Evolutionary conservation across 1,140 invertebrate species (phyloP), one percentile per base, ranked within the genome.

Genomic region (Drosophila navojoa): DNA sequence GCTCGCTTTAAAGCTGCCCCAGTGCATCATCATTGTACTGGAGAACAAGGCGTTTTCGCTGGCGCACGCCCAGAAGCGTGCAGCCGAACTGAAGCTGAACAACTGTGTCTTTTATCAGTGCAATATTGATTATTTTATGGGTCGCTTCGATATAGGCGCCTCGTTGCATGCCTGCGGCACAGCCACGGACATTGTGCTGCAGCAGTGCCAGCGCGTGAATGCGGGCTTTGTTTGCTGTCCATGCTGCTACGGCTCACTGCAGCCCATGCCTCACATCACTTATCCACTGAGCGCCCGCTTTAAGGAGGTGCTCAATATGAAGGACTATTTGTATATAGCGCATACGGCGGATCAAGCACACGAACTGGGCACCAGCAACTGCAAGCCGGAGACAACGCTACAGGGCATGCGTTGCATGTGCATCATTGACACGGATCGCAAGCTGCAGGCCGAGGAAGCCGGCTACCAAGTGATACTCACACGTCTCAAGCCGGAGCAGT

Each of bases 31-130:
- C 11, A 94, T 98, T 84, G 92, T 99, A 22, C 93, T 99, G 50
- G 98, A 99, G 91, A 99, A 99, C 87, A 99, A 99, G 93, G 96
- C 98, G 90, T 95, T 96, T 71, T 98, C 97, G 0, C 82, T 99
- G 49, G 89, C 93, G 4, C 93, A 96, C 90, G 98, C 97, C 0
- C 94, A 94, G 76, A 91, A 94, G 42, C 93, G 97, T 71, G 95
- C 97, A 0, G 79, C 93, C 11, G 93, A 94, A 69, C 93, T 98
- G 57, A 92, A 93, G 0, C 89, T 98, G 16, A 93, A 89, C 11
- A 99, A 99, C 93, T 94, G 98, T 3, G 93, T 92, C 15, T 95
- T 98, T 80, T 96, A 96, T 90, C 98, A 99, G 92, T 96, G 96
- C 81, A 98, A 98, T 93, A 94, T 97, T 63, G 96, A 97, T 90